A percentile compares a stretch with the other conserved stretches of the same genome.
Conservation (phyloP, 2,888 invertebrate species). For the Luperina nickerlii region DNA sequence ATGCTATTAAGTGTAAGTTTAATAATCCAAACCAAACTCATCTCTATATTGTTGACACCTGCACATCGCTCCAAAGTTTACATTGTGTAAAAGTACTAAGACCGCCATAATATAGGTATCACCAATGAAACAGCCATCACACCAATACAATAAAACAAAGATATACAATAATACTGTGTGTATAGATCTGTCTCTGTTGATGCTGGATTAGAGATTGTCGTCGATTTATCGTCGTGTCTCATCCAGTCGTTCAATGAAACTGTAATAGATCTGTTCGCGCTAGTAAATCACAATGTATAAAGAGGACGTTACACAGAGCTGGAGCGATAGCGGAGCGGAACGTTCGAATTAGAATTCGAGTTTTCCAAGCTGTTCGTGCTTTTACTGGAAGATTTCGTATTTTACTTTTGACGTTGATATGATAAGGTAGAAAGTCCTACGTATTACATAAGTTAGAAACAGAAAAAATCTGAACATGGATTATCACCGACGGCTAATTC, state of each 20-base stretch:
- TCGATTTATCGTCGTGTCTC: slow-evolving; percentile 51
- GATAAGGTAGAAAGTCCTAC: background rate
- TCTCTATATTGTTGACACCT: background rate
- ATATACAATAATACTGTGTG: slow-evolving; percentile 18
- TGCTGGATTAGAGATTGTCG: slow-evolving; percentile 45
- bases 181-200: slow-evolving; percentile 25
- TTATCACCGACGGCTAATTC: background rate
- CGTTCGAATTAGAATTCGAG: slow-evolving; percentile 2
- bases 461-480: background rate
- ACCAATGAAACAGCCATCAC: slow-evolving; percentile 14
- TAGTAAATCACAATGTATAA: slow-evolving; percentile 40
- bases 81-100: background rate
- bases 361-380: background rate
- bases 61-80: background rate
- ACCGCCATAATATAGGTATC: background rate
- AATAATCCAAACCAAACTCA: background rate
- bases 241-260: slow-evolving; percentile 53
- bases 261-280: slow-evolving; percentile 48
- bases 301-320: slow-evolving; percentile 11
- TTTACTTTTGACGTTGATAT: background rate
- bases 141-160: slow-evolving; percentile 12
- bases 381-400: background rate
- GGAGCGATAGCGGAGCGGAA: background rate
- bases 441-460: background rate
- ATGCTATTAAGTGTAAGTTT: background rate